These are phyloP conservation scores for Empis stercorea DNA, from an alignment of 2,888 invertebrate genomes.

Conservation along the genomic window DNA sequence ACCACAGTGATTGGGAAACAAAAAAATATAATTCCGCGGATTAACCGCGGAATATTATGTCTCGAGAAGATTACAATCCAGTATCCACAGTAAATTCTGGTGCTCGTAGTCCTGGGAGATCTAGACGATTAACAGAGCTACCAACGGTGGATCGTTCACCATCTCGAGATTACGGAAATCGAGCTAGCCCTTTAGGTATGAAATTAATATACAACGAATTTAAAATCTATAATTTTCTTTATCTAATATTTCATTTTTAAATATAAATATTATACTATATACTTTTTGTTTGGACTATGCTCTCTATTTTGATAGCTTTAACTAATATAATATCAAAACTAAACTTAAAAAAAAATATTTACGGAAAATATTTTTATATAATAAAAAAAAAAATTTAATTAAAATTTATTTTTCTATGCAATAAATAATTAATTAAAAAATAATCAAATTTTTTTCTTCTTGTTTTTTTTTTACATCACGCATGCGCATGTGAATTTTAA, in stretches of 20 bases:
- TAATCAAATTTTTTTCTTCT: constrained; percentile 1
- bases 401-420: too few relatives aligned
- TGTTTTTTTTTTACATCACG: constrained; percentile 36
- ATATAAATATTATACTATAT: constrained; percentile 2
- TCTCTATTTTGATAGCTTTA: not conserved
- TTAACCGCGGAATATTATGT: constrained; percentile 38
- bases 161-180: constrained; percentile 60
- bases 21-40: constrained; percentile 26
- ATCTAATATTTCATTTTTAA: too few relatives aligned
- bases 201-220: constrained; percentile 14
- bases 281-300: constrained; percentile 12
- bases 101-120: constrained; percentile 45
- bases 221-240: too few relatives aligned
- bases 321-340: too few relatives aligned
- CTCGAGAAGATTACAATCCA: constrained; percentile 40
- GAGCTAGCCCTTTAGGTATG: constrained; percentile 44
- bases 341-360: too few relatives aligned
- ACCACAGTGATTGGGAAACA: not conserved
- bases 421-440: constrained; percentile 6
- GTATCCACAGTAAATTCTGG: constrained; percentile 51
- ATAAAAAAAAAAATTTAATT: too few relatives aligned
- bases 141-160: constrained; percentile 85
- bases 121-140: constrained; percentile 55
- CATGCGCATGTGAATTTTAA: constrained; percentile 33
- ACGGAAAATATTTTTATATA: too few relatives aligned